These are phyloP conservation scores for Hermaeophaga mercurialis DNA, from an alignment of 2,888 invertebrate species.

Conservation along the genomic window DNA sequence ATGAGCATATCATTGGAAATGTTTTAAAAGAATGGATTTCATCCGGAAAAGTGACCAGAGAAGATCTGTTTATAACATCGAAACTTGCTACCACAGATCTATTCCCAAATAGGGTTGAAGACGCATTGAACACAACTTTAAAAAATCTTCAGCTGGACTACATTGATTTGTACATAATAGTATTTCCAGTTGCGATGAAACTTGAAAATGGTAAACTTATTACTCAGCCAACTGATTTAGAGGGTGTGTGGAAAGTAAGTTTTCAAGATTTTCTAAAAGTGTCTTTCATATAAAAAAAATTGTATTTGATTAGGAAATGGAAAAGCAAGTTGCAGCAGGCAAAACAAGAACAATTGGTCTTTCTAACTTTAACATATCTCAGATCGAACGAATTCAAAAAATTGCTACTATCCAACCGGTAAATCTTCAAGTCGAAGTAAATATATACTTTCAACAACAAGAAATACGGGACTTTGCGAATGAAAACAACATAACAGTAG, in stretches of 20 bases:
- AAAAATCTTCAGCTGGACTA: conserved; percentile 73
- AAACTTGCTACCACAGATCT: conserved; percentile 65
- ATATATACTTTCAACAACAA: conserved; percentile 60
- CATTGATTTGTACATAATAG: conserved; percentile 79
- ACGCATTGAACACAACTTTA: conserved; percentile 68
- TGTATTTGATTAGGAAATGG: conserved; percentile 54
- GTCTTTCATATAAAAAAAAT: background rate
- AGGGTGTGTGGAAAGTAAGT: conserved; percentile 71
- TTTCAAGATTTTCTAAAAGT: background rate
- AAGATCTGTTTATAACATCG: conserved; percentile 82
- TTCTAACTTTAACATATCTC: conserved; percentile 56
- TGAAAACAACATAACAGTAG: conserved; percentile 19
- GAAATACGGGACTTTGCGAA: conserved; percentile 44
- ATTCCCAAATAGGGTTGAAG: conserved; percentile 60
- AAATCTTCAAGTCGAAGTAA: conserved; percentile 66
- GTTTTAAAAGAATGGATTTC: conserved; percentile 72
- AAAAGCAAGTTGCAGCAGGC: conserved; percentile 69
- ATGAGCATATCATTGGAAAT: conserved; percentile 73
- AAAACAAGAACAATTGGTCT: conserved; percentile 81
- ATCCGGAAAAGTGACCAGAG: conserved; percentile 67
- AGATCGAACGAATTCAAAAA: conserved; percentile 23
- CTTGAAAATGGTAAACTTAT: conserved; percentile 58
- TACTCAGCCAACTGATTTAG: conserved; percentile 70
- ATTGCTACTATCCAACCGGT: conserved; percentile 65
- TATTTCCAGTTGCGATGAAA: conserved; percentile 71